Conservation (phyloP, 2,888 invertebrate genomes). For the Stomorhina lunata region DNA sequence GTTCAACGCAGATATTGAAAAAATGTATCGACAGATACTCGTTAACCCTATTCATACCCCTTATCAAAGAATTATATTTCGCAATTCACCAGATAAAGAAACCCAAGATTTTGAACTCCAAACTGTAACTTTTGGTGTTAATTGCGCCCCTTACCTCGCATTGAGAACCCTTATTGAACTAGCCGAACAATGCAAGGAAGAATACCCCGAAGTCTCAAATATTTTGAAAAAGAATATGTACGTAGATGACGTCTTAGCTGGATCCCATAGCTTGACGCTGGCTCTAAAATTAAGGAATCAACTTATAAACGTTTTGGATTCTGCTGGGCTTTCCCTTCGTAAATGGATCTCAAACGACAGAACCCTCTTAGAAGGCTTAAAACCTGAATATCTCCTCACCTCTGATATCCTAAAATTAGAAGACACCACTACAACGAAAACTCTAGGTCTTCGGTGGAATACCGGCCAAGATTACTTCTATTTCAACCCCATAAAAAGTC, state of each 20-base stretch:
- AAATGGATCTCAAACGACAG: not conserved
- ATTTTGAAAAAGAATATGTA: too few species aligned
- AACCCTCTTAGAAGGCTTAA: not conserved
- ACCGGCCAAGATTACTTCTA: slow-evolving; percentile 21
- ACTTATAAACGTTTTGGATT: not conserved
- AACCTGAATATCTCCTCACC: not conserved
- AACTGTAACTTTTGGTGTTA: too few species aligned
- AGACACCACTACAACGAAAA: slow-evolving; percentile 7
- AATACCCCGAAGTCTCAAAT: not conserved
- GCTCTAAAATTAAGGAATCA: not conserved
- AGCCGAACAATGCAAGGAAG: not conserved
- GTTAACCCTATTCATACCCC: too few species aligned
- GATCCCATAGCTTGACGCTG: not conserved
- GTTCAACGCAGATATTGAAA: too few species aligned
- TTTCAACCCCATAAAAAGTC: slow-evolving; percentile 4
- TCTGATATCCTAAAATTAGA: not conserved
- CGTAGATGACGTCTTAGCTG: not conserved
- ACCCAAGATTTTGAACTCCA: too few species aligned
- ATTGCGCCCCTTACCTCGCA: too few species aligned
- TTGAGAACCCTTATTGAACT: not conserved
- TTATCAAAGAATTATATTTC: too few species aligned
- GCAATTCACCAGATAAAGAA: too few species aligned
- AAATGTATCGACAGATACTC: too few species aligned
- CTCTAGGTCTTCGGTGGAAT: not conserved
- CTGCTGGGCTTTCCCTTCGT: not conserved